Conservation (phyloP, 2,888 invertebrate genomes). For the Napeogenes sylphis region DNA sequence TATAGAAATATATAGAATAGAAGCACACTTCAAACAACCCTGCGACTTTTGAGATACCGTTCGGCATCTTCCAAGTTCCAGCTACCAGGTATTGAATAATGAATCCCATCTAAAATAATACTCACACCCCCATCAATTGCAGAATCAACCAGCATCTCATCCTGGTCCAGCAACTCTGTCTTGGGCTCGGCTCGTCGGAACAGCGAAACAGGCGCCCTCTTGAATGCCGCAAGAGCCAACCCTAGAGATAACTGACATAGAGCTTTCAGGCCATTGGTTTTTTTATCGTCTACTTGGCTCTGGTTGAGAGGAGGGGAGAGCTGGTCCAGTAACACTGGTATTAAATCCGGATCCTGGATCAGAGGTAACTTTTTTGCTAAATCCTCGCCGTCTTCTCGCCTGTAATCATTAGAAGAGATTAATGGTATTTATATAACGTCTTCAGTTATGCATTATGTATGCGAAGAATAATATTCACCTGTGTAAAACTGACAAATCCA, state of each 20-base stretch:
- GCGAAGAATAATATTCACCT: constrained; percentile 42
- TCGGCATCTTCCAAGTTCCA: too few species aligned
- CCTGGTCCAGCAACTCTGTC: constrained; percentile 80
- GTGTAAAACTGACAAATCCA: constrained; percentile 88
- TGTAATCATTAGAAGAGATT: constrained; percentile 32
- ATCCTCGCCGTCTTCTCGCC: constrained; percentile 86
- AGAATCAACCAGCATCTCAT: constrained; percentile 87
- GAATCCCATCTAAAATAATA: not conserved
- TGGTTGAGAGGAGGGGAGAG: constrained; percentile 52
- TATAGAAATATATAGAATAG: not conserved
- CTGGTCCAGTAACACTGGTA: constrained; percentile 73
- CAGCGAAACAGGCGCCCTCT: constrained; percentile 63
- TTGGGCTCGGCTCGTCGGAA: constrained; percentile 41
- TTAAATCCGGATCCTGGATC: constrained; percentile 78
- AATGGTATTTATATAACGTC: not conserved
- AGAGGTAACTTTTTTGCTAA: constrained; percentile 82
- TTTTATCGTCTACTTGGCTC: constrained; percentile 34
- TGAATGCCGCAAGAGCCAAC: constrained; percentile 60
- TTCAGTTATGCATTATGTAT: not conserved
- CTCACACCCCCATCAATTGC: constrained; percentile 83
- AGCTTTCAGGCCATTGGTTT: constrained; percentile 47
- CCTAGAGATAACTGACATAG: constrained; percentile 61
- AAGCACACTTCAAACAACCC: too few species aligned
- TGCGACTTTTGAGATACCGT: too few species aligned
- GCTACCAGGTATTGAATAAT: too few species aligned